Evolutionary conservation across 1,140 invertebrate species (phyloP).

Genomic region (Calephelis nemesis): DNA sequence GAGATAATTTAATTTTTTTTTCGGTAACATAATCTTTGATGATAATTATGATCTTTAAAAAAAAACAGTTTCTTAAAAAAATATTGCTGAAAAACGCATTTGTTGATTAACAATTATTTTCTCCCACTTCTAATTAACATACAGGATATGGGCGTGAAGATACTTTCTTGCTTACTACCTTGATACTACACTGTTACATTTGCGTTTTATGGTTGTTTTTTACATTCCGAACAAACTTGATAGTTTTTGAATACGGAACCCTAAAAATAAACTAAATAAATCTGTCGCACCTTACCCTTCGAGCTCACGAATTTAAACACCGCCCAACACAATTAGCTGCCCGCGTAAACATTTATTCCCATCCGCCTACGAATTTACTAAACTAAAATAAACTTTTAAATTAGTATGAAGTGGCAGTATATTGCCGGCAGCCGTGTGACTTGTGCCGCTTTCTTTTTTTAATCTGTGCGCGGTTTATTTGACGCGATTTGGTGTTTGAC

Average conservation of each 20-base stretch:
- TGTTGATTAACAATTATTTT: no score
- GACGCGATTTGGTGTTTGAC: conserved; percentile 21
- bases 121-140: no score
- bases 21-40: no score
- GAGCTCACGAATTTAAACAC: background rate
- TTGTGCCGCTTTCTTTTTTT: conserved; percentile 32
- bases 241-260: background rate
- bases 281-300: conserved; percentile 4
- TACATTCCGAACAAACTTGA: no score
- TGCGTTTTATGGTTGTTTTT: no score
- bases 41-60: no score
- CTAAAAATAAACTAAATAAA: background rate
- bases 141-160: no score
- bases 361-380: conserved; percentile 44
- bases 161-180: no score
- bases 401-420: conserved; percentile 42
- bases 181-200: no score
- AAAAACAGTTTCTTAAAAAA: no score
- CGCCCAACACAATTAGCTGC: conserved; percentile 18
- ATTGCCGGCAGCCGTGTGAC: conserved; percentile 30
- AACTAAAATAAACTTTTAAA: conserved; percentile 56
- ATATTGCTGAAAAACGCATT: no score
- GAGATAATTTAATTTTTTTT: no score
- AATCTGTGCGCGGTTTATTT: conserved; percentile 8
- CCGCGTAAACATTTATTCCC: conserved; percentile 37